Conservation (phyloP, 2,113 vertebrate genomes). For the Osmerus mordax region DNA sequence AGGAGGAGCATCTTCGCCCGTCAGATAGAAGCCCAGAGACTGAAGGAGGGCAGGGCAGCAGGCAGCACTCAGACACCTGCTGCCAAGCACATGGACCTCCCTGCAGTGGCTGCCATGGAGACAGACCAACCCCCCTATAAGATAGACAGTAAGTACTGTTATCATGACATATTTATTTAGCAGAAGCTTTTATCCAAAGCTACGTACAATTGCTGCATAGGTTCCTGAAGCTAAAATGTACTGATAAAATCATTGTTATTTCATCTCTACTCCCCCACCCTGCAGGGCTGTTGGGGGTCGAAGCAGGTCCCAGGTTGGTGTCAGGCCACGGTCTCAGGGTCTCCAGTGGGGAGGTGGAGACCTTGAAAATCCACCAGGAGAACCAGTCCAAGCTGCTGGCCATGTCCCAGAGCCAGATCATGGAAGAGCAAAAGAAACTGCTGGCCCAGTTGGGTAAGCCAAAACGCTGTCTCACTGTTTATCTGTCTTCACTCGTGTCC, state of each 20-base stretch:
- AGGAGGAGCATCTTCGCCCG: constrained; percentile 94
- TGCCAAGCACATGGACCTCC: constrained; percentile 19
- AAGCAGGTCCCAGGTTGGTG: constrained; percentile 63
- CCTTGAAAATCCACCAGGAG: constrained; percentile 83
- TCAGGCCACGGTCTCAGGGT: constrained; percentile 82
- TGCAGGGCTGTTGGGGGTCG: constrained; percentile 4
- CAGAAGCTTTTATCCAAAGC: too few species aligned
- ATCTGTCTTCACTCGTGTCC: neutral
- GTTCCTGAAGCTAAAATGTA: too few species aligned
- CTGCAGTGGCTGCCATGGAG: constrained; percentile 39
- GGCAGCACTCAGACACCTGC: constrained; percentile 11
- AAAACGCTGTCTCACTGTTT: neutral
- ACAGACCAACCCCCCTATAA: constrained; percentile 32
- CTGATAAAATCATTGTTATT: too few species aligned
- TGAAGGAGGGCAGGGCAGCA: constrained; percentile 56
- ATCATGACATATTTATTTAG: neutral
- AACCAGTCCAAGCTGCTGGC: constrained; percentile 79
- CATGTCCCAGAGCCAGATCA: constrained; percentile 82
- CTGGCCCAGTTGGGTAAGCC: constrained; percentile 82
- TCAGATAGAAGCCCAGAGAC: constrained; percentile 84
- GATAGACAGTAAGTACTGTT: constrained; percentile 23
- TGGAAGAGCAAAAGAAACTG: constrained; percentile 81
- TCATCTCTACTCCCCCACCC: neutral
- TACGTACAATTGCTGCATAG: too few species aligned
- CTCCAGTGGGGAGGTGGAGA: constrained; percentile 70